phyloP scores from a whole-genome alignment of 2,113 vertebrate genomes.

The Odontophorus gujanensis region DNA sequence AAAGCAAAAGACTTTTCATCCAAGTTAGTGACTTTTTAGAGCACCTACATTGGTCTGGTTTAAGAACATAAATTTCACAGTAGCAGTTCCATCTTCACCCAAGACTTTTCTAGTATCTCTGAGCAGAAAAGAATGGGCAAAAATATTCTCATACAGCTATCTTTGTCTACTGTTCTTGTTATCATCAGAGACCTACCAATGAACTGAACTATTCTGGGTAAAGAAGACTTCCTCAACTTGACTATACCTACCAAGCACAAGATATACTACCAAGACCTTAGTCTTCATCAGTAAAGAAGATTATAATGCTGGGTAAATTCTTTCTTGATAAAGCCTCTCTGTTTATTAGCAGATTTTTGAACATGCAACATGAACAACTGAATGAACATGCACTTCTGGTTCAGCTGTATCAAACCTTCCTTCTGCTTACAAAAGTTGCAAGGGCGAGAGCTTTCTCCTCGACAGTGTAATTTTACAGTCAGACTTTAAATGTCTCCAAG shows the following conservation, averaged over 20 bases:
- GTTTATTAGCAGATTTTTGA: not conserved
- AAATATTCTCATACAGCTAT: not conserved
- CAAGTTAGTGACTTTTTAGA: not conserved
- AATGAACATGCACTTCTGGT: not conserved
- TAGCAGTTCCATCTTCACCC: not conserved
- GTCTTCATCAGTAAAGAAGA: not conserved
- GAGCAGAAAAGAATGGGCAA: not conserved
- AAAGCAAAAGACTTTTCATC: not conserved
- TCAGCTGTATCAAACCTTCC: not conserved
- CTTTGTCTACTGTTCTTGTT: not conserved
- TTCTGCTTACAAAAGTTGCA: not conserved
- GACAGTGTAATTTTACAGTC: not conserved
- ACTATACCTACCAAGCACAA: not conserved
- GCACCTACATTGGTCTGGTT: not conserved
- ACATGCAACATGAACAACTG: not conserved
- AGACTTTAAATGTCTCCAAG: not conserved
- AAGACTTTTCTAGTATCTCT: not conserved
- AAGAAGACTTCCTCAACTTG: not conserved
- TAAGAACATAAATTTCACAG: not conserved
- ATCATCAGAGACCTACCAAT: not conserved
- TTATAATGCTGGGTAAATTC: not conserved
- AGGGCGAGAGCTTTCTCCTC: not conserved
- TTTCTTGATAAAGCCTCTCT: not conserved
- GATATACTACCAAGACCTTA: not conserved
- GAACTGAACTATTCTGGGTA: not conserved